A percentile compares a stretch with the other conserved stretches of the same genome.
Conservation (phyloP, 2,797 vertebrate species). For the Ambastaia sidthimunki region DNA sequence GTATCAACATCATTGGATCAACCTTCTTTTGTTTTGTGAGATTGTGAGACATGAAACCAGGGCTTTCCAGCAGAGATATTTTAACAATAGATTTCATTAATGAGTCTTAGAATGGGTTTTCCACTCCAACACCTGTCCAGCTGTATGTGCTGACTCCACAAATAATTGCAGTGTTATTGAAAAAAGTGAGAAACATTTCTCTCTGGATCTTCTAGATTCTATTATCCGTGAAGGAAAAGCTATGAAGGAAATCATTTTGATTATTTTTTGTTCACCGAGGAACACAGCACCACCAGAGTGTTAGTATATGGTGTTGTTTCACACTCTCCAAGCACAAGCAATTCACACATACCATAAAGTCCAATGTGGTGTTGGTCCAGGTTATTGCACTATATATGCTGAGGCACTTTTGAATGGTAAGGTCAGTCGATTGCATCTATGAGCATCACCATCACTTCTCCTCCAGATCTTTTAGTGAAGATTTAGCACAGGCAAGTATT, state of each 20-base stretch:
- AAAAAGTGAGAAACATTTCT: constrained; percentile 33
- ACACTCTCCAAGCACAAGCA: constrained; percentile 14
- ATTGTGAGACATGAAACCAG: constrained; percentile 14
- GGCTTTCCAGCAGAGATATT: neutral
- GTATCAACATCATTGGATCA: constrained; percentile 12
- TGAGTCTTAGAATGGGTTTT: constrained; percentile 22
- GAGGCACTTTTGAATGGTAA: neutral
- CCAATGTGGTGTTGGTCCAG: constrained; percentile 1
- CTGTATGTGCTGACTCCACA: constrained; percentile 40
- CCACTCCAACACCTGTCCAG: constrained; percentile 2
- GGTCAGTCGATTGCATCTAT: neutral
- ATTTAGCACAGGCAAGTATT: neutral
- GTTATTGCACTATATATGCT: neutral
- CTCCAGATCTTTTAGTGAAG: neutral
- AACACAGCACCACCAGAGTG: neutral
- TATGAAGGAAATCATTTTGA: constrained; percentile 26
- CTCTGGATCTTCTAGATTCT: constrained; percentile 33
- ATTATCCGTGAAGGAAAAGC: constrained; percentile 27
- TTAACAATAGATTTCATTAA: constrained; percentile 22
- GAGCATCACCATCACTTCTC: neutral
- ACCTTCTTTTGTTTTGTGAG: constrained; percentile 18
- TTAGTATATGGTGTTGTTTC: neutral
- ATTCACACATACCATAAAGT: constrained; percentile 4
- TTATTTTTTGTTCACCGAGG: neutral
- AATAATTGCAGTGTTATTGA: constrained; percentile 16